Evolutionary conservation across 2,888 invertebrate genomes (phyloP).

Genomic region (Didymodactylos carnosus): DNA sequence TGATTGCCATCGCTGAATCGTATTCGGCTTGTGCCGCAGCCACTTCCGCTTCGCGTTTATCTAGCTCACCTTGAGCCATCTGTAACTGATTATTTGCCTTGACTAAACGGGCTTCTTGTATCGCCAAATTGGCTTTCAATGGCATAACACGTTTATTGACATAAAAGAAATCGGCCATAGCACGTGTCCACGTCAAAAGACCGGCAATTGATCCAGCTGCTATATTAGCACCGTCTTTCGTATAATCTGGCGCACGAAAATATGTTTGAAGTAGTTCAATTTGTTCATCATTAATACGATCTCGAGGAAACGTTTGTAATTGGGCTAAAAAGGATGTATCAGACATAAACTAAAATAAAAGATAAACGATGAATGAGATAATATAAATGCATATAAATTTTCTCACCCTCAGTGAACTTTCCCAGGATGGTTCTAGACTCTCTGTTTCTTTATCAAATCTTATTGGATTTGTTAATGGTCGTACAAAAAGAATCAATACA

Average conservation of each 20-base stretch:
- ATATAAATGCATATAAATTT: neutral
- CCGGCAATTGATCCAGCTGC: constrained; percentile 37
- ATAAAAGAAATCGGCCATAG: constrained; percentile 33
- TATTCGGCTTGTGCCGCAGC: constrained; percentile 7
- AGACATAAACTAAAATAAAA: constrained; percentile 9
- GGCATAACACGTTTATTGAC: constrained; percentile 36
- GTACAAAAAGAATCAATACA: constrained; percentile 31
- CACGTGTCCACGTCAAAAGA: constrained; percentile 32
- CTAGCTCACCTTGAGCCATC: constrained; percentile 27
- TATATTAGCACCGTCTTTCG: constrained; percentile 29
- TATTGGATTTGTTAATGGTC: constrained; percentile 17
- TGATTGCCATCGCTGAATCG: constrained; percentile 42
- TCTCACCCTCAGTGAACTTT: constrained; percentile 27
- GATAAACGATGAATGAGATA: neutral
- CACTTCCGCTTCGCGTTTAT: constrained; percentile 10
- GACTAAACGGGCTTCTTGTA: constrained; percentile 45
- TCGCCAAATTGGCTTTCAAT: constrained; percentile 42
- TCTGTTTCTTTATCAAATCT: constrained; percentile 26
- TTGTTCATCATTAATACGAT: constrained; percentile 34
- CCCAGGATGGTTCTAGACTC: constrained; percentile 32
- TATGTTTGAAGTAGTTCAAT: constrained; percentile 33
- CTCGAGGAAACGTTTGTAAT: constrained; percentile 46
- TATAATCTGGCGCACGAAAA: constrained; percentile 32
- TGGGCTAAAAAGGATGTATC: constrained; percentile 15
- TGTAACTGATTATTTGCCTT: constrained; percentile 31